phyloP scores from a whole-genome alignment of 2,888 invertebrate species.

The Encarsia formosa region DNA sequence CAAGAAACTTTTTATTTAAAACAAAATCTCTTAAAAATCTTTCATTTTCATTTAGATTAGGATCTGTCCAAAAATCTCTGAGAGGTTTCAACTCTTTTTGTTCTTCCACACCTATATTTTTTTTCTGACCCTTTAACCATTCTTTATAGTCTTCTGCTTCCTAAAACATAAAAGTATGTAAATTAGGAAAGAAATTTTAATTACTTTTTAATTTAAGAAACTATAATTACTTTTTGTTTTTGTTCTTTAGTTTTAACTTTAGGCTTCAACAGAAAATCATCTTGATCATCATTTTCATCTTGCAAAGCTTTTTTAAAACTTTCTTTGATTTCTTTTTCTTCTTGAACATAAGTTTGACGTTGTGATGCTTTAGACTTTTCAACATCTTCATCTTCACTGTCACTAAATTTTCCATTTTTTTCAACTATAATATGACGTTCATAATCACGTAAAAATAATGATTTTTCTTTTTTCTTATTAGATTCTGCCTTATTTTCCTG shows the following conservation, averaged over 20 bases:
- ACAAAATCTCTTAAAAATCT: constrained; percentile 90
- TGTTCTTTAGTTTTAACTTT: constrained; percentile 53
- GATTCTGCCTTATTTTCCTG: constrained; percentile 53
- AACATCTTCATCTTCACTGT: constrained; percentile 43
- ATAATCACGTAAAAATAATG: constrained; percentile 72
- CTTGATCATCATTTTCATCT: constrained; percentile 56
- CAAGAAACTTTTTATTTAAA: constrained; percentile 70
- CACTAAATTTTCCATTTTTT: constrained; percentile 57
- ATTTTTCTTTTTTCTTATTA: constrained; percentile 55
- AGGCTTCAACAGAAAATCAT: constrained; percentile 39
- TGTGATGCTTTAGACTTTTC: constrained; percentile 32
- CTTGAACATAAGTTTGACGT: constrained; percentile 59
- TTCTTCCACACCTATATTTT: constrained; percentile 58
- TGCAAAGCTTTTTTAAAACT: constrained; percentile 59
- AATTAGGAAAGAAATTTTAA: constrained; percentile 2
- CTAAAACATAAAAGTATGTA: constrained; percentile 27
- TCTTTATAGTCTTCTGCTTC: constrained; percentile 64
- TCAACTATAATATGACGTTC: constrained; percentile 72
- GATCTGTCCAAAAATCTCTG: constrained; percentile 80
- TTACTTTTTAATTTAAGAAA: constrained; percentile 8
- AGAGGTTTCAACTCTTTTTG: constrained; percentile 66
- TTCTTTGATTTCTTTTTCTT: constrained; percentile 64
- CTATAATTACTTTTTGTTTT: constrained; percentile 31
- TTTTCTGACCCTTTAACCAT: constrained; percentile 75
- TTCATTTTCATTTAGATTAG: constrained; percentile 77